Percentiles rank a stretch among this genome's conserved stretches.
Conservation (phyloP, 2,888 invertebrate genomes). For the Mesorhabditis spiculigera region DNA sequence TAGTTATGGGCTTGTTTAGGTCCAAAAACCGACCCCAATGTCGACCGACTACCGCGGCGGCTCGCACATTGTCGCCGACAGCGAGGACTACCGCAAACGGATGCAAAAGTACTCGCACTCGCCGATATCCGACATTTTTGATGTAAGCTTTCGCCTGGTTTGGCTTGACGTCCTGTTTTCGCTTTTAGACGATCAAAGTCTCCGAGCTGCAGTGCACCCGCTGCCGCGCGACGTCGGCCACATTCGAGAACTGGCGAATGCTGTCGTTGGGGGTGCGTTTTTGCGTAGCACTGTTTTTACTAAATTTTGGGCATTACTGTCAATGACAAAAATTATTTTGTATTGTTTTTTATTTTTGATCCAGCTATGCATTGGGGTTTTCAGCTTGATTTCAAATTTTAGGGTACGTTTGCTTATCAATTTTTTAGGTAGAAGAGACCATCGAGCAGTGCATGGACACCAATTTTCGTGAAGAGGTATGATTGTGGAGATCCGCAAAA, state of each 20-base stretch:
- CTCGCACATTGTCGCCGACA: constrained; percentile 28
- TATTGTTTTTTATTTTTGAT: no score
- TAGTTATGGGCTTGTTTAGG: constrained; percentile 19
- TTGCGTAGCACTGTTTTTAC: background rate
- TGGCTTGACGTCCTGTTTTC: background rate
- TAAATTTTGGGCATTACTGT: no score
- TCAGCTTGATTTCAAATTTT: no score
- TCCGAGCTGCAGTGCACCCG: constrained; percentile 36
- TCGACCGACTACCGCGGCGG: constrained; percentile 52
- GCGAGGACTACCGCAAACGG: constrained; percentile 30
- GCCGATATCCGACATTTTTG: constrained; percentile 43
- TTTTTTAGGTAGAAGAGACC: background rate
- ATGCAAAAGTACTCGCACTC: constrained; percentile 38
- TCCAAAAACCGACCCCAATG: constrained; percentile 27
- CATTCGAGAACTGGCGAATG: constrained; percentile 42
- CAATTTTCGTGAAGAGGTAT: background rate
- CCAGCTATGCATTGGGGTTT: no score
- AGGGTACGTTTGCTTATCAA: no score
- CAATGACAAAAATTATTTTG: no score
- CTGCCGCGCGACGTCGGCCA: constrained; percentile 39
- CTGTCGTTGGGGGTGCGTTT: constrained; percentile 23
- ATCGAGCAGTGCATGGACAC: background rate
- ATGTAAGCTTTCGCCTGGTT: constrained; percentile 30
- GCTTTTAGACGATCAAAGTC: constrained; percentile 38
- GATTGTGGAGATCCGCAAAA: background rate